Percentiles rank a stretch among this genome's conserved stretches.
These are phyloP conservation scores for Chloroceryle inda DNA, from an alignment of 2,797 vertebrate species.

Conservation along the genomic window DNA sequence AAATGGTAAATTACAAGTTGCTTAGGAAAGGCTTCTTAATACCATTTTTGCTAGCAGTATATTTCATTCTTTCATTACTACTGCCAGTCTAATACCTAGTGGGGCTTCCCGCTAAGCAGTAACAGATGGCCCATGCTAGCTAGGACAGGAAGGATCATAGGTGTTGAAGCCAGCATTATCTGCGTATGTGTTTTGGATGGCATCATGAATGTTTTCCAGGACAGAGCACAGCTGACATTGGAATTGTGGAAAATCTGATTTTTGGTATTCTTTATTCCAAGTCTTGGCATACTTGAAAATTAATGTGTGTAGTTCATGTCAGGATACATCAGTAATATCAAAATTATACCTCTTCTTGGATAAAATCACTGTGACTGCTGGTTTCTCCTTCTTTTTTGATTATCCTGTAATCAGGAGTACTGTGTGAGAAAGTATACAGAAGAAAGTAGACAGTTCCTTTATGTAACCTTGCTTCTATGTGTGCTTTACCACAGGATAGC, in stretches of 20 bases:
- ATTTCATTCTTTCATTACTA: neutral
- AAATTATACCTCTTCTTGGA: constrained; percentile 41
- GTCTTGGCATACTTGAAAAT: constrained; percentile 24
- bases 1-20: neutral
- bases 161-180: neutral
- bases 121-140: constrained; percentile 26
- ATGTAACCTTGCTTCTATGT: constrained; percentile 47
- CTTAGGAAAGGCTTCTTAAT: constrained; percentile 13
- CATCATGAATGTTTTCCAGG: neutral
- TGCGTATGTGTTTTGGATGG: neutral
- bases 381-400: neutral
- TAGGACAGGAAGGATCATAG: constrained; percentile 18
- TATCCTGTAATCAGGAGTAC: constrained; percentile 36
- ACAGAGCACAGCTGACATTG: constrained; percentile 18
- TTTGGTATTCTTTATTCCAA: constrained; percentile 11
- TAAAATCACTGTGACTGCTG: constrained; percentile 49
- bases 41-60: constrained; percentile 18
- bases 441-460: constrained; percentile 38
- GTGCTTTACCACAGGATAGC: neutral
- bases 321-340: constrained; percentile 31
- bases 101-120: constrained; percentile 36
- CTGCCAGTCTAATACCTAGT: neutral
- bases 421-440: constrained; percentile 22
- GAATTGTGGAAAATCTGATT: neutral
- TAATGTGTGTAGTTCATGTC: constrained; percentile 42